These are phyloP conservation scores for Chironomus tepperi DNA, from an alignment of 1,140 invertebrate species.

Conservation along the genomic window DNA sequence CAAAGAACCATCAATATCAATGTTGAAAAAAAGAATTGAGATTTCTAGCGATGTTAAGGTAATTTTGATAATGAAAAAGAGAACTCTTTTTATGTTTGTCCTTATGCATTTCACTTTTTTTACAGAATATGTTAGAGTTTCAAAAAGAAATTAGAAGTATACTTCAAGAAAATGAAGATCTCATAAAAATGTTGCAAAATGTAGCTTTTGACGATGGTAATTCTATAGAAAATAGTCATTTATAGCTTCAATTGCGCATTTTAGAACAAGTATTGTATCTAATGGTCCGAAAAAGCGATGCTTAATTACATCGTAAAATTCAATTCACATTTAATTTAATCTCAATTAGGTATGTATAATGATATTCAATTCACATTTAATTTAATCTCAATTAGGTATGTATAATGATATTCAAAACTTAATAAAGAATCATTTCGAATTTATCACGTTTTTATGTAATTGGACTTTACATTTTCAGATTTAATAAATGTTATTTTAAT, in stretches of 20 bases:
- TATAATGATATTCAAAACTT: too few relatives aligned
- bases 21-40: constrained; percentile 16
- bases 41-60: constrained; percentile 23
- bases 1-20: constrained; percentile 3
- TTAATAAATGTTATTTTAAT: too few relatives aligned
- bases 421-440: too few relatives aligned
- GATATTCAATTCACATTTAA: too few relatives aligned
- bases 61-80: neutral
- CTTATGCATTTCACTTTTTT: neutral
- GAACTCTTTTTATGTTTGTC: too few relatives aligned
- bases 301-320: too few relatives aligned
- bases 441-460: too few relatives aligned
- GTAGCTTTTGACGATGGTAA: constrained; percentile 28
- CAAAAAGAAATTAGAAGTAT: constrained; percentile 34
- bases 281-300: neutral
- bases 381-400: too few relatives aligned
- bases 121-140: constrained; percentile 33
- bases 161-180: constrained; percentile 32
- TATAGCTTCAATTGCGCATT: neutral
- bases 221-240: constrained; percentile 21
- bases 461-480: too few relatives aligned
- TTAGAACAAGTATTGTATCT: neutral
- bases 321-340: too few relatives aligned
- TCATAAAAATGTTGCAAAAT: constrained; percentile 31
- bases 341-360: too few relatives aligned